A percentile compares a stretch with the other conserved stretches of the same genome.
Evolutionary conservation across 1,140 invertebrate genomes (phyloP).

Genomic region (Portunus trituberculatus): DNA sequence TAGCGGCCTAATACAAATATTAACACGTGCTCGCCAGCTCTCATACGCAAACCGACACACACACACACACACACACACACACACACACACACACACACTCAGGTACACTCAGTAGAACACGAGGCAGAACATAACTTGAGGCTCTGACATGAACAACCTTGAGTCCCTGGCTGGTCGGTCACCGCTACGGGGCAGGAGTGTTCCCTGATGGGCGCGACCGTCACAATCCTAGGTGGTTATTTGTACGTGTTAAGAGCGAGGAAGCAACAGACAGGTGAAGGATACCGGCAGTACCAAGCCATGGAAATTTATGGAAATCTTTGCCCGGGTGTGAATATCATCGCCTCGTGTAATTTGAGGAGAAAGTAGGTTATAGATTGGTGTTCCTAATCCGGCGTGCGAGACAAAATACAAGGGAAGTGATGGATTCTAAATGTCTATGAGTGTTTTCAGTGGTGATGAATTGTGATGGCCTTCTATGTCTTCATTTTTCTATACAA

Average conservation of each 20-base stretch:
- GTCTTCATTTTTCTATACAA: conserved; percentile 10
- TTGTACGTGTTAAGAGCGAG: neutral
- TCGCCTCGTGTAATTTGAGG: neutral
- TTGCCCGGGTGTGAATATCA: neutral
- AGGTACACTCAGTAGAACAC: neutral
- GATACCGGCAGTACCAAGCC: neutral
- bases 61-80: conserved; percentile 8
- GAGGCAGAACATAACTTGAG: neutral
- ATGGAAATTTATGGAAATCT: neutral
- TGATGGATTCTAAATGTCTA: neutral
- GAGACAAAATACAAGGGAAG: too few species aligned
- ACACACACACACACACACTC: neutral
- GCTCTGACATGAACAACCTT: neutral
- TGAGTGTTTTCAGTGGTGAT: neutral
- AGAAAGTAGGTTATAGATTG: neutral
- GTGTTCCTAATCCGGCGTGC: neutral
- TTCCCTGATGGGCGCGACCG: neutral
- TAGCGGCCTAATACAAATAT: too few species aligned
- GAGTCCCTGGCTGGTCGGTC: neutral
- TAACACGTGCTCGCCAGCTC: too few species aligned
- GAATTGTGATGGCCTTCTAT: neutral
- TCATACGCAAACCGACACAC: neutral
- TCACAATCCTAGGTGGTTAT: neutral
- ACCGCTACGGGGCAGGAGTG: neutral
- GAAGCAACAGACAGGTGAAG: neutral